Percentiles rank a stretch among this genome's conserved stretches.
Conservation (phyloP, 2,113 vertebrate genomes). For the Forbesichthys papilliferus region DNA sequence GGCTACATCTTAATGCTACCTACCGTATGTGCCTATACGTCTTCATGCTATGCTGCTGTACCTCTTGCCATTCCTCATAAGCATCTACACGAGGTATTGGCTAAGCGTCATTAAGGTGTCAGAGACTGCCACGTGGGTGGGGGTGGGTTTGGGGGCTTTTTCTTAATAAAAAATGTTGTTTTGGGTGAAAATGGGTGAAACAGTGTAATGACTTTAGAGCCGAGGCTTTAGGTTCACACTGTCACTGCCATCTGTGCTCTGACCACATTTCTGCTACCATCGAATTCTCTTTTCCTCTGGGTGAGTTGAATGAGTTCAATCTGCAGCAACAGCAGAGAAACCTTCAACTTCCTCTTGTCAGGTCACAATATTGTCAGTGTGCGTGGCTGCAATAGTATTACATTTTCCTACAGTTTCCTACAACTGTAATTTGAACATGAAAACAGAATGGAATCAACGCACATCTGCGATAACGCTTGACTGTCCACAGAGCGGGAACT, state of each 20-base stretch:
- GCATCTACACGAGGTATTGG: neutral
- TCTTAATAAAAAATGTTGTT: constrained; percentile 1
- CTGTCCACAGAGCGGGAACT: constrained; percentile 44
- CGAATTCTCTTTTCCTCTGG: constrained; percentile 21
- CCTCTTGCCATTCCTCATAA: neutral
- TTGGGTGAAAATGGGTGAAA: constrained; percentile 1
- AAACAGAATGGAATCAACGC: constrained; percentile 15
- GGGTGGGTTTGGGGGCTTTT: constrained; percentile 5
- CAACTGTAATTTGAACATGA: neutral
- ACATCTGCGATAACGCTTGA: constrained; percentile 50
- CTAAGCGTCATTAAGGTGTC: neutral
- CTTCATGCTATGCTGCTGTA: neutral
- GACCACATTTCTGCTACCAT: constrained; percentile 11
- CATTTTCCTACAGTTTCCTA: constrained; percentile 17
- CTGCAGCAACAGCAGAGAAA: constrained; percentile 29
- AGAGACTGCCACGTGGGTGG: neutral
- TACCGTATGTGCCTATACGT: neutral
- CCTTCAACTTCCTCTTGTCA: constrained; percentile 8
- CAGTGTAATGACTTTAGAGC: constrained; percentile 17
- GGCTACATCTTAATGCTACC: constrained; percentile 19
- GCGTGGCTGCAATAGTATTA: constrained; percentile 1
- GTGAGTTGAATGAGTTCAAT: constrained; percentile 58
- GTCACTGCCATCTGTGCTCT: constrained; percentile 21
- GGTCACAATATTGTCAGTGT: constrained; percentile 51
- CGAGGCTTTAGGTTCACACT: constrained; percentile 22